Conservation (phyloP, 2,888 invertebrate genomes). For the Dorcus parallelipipedus region DNA sequence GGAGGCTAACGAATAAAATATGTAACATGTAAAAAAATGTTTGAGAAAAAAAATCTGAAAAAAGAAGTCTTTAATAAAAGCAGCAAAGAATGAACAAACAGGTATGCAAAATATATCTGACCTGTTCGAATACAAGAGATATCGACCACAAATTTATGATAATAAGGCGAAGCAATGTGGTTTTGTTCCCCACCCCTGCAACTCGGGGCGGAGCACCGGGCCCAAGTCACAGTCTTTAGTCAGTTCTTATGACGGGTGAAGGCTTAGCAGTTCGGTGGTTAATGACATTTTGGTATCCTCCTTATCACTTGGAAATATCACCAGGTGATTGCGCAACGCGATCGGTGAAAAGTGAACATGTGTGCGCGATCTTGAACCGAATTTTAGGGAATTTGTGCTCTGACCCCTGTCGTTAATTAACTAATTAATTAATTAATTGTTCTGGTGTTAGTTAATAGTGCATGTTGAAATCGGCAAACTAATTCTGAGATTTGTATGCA, state of each 20-base stretch:
- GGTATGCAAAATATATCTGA: constrained; percentile 32
- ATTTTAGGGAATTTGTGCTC: too few relatives aligned
- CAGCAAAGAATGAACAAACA: constrained; percentile 7
- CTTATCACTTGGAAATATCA: too few relatives aligned
- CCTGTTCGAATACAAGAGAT: constrained; percentile 32
- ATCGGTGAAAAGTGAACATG: too few relatives aligned
- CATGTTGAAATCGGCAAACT: too few relatives aligned
- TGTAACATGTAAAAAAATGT: too few relatives aligned
- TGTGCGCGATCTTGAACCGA: too few relatives aligned
- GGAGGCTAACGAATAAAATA: too few relatives aligned
- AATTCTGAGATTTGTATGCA: too few relatives aligned
- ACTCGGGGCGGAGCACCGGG: constrained; percentile 34
- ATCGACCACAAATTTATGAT: constrained; percentile 45
- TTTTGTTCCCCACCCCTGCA: constrained; percentile 32
- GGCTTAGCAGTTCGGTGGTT: constrained; percentile 20
- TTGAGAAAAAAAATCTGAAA: not conserved
- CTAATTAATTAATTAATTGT: too few relatives aligned
- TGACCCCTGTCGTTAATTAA: too few relatives aligned
- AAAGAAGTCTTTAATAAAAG: constrained; percentile 2
- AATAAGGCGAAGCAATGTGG: constrained; percentile 43
- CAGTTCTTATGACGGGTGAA: constrained; percentile 27
- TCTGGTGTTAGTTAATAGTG: too few relatives aligned
- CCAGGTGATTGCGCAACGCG: too few relatives aligned
- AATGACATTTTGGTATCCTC: not conserved
- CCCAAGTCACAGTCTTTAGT: constrained; percentile 34